Conservation (phyloP, 2,113 vertebrate species). For the Epinephelus cyanopodus region DNA sequence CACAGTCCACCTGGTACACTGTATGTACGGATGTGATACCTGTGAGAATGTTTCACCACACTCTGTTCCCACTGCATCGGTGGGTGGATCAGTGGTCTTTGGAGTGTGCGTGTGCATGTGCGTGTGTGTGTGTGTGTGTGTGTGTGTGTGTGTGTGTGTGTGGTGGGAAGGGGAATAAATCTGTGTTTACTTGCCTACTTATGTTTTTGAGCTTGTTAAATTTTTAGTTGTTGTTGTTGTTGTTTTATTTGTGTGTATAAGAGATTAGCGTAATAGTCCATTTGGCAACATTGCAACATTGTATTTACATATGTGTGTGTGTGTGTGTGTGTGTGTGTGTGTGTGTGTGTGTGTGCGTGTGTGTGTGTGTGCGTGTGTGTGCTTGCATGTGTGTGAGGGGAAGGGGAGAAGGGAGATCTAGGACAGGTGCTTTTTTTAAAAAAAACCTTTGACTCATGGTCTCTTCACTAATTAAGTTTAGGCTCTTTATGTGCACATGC, state of each 20-base stretch:
- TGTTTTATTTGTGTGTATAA: neutral
- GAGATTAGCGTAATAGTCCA: neutral
- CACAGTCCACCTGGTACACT: slow-evolving; percentile 69
- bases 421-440: slow-evolving; percentile 82
- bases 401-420: slow-evolving; percentile 23
- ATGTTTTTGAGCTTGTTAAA: neutral
- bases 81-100: slow-evolving; percentile 50
- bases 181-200: neutral
- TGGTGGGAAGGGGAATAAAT: neutral
- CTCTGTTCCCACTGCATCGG: slow-evolving; percentile 78
- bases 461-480: slow-evolving; percentile 82
- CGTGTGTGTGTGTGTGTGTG: neutral
- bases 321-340: slow-evolving; percentile 14
- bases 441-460: slow-evolving; percentile 77
- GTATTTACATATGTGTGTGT: slow-evolving; percentile 1
- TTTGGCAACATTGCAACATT: slow-evolving; percentile 7
- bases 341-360: slow-evolving; percentile 12
- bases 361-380: slow-evolving; percentile 20
- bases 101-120: slow-evolving; percentile 16
- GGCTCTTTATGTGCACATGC: slow-evolving; percentile 70
- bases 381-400: slow-evolving; percentile 11
- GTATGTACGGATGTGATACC: slow-evolving; percentile 82
- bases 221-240: slow-evolving; percentile 6
- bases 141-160: slow-evolving; percentile 8
- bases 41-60: slow-evolving; percentile 82